Percentiles rank a stretch among this genome's conserved stretches.
phyloP scores from a whole-genome alignment of 2,797 vertebrate species.

The Smutsia temminckii region DNA sequence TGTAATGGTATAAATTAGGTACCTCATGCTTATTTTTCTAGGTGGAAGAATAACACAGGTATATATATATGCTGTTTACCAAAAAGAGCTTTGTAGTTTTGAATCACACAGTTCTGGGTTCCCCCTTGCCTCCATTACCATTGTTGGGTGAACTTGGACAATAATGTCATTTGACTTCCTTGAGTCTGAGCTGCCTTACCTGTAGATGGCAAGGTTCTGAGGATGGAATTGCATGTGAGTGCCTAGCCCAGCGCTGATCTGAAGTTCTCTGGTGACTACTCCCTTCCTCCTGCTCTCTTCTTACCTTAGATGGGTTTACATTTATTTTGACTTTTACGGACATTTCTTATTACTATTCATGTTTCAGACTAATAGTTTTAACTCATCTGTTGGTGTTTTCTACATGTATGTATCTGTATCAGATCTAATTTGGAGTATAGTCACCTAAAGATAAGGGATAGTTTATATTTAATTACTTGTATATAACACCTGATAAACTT shows the following conservation, averaged over 20 bases:
- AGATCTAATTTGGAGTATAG: not conserved
- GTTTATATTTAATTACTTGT: constrained; percentile 11
- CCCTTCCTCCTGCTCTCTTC: not conserved
- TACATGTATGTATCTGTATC: not conserved
- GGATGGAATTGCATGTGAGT: not conserved
- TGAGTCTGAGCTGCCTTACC: not conserved
- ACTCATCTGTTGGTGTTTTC: not conserved
- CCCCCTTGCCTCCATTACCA: not conserved
- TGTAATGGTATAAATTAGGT: not conserved
- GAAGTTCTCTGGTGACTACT: not conserved
- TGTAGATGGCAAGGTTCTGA: not conserved
- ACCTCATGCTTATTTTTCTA: not conserved
- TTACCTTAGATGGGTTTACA: not conserved
- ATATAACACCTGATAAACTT: not conserved
- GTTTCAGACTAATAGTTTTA: not conserved
- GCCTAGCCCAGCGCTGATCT: not conserved
- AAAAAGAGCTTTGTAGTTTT: not conserved
- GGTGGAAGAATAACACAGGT: not conserved
- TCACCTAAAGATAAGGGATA: not conserved
- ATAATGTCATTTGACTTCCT: not conserved
- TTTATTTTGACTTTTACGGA: not conserved
- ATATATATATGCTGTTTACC: not conserved
- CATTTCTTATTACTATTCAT: not conserved
- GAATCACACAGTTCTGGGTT: not conserved
- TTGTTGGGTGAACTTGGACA: not conserved